These are phyloP conservation scores for Busseola fusca DNA, from an alignment of 2,888 invertebrate genomes.

Conservation along the genomic window DNA sequence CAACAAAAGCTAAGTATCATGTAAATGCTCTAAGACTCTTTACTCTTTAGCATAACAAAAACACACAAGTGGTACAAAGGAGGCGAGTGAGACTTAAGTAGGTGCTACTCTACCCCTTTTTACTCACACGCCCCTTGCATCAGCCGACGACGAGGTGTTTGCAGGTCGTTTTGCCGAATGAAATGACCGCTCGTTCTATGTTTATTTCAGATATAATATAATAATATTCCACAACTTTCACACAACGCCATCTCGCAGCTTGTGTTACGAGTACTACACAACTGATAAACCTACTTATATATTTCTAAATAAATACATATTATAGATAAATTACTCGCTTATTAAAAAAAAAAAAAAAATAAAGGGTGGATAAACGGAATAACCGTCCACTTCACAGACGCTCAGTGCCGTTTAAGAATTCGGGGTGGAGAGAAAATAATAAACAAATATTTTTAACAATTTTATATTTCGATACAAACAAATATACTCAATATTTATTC, in stretches of 20 bases:
- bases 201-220: slow-evolving; percentile 11
- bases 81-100: slow-evolving; percentile 55
- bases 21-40: slow-evolving; percentile 55
- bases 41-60: slow-evolving; percentile 52
- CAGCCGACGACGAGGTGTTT: slow-evolving; percentile 24
- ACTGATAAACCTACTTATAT: too few species aligned
- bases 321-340: too few species aligned
- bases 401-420: neutral
- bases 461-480: slow-evolving; percentile 58
- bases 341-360: too few species aligned
- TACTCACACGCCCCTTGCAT: slow-evolving; percentile 29
- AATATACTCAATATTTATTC: slow-evolving; percentile 57
- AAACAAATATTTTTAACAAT: slow-evolving; percentile 38
- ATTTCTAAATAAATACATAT: too few species aligned
- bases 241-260: too few species aligned
- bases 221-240: too few species aligned
- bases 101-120: slow-evolving; percentile 54
- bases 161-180: slow-evolving; percentile 34
- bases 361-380: neutral
- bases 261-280: too few species aligned
- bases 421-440: neutral
- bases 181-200: slow-evolving; percentile 28
- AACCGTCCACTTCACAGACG: neutral
- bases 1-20: slow-evolving; percentile 43
- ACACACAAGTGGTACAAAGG: slow-evolving; percentile 53